Base-by-base conservation (phyloP, 2,888 invertebrate species). In the Eupithecia vulgata region DNA sequence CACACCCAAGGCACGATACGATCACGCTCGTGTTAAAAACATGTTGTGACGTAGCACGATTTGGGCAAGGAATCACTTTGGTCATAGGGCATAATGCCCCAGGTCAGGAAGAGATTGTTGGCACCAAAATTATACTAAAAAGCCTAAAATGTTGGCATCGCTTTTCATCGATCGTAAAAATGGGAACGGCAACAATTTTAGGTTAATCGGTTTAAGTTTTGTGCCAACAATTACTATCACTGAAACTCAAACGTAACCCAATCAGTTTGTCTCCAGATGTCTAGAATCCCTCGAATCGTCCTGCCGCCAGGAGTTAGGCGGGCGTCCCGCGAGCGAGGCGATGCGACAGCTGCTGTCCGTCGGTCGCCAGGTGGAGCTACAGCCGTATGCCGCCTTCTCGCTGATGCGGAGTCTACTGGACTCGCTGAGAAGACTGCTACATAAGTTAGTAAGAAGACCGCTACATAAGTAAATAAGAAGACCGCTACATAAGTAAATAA, bases 331-430 rank as follows among this genome's bases (percentile, higher is more conserved):
- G 10, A 94, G 95, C 72, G 96, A 96, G 83, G 97, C 98, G 0
- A 95, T 97, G 80, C 96, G 97, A 0, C 87, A 86, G 92, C 96
- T 97, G 81, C 88, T 96, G 74, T 95, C 95, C 62, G 97, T 97
- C 7, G 97, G 98, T 0, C 96, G 97, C 78, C 96, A 96, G 81
- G 96, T 98, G 48, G 96, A 97, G 86, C 85, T 94, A 77, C 89
- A 89, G 79, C 91, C 92, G 0, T 84, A 83, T 71, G 93, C 92
- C 66, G 86, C 88, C 76, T 90, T 88, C 87, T 91, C 92, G 0
- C 77, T 91, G 74, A 83, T 93, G 34, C 57, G 88, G 10, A 83
- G 84, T 0, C 80, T 94, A 70, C 79, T 92, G 57, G 91, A 94
- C 72, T 88, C 90, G 1, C 78, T 94, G 5, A 57, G 90, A 8